Base-by-base conservation (phyloP, 2,888 invertebrate genomes). In the Lapara coniferarum region DNA sequence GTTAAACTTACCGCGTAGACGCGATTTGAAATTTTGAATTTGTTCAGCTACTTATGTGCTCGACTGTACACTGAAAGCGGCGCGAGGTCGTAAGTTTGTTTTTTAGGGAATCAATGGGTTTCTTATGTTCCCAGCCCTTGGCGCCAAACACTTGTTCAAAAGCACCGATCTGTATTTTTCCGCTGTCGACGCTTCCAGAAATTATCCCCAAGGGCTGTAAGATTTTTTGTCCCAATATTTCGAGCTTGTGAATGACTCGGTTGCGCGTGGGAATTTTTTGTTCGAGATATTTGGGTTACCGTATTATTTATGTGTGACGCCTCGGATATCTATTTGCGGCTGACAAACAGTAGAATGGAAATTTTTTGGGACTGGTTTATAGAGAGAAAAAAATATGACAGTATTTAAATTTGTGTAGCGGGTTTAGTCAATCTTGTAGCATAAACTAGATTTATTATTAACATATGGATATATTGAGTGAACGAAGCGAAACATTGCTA, bases 171-270 rank as follows among this genome's bases (percentile, higher is more conserved):
- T 73, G 77, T 77, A 79, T 80, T 74, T 69, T 79, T 77, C 77
- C 81, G 77, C 78, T 76, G 79, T 78, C 77, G 75, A 68, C 70
- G 73, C 74, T 87, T 87, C 86, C 78, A 68, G 84, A 87, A 86
- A 87, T 70, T 77, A 74, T 70, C 49, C 52, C 53, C 72, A 73
- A 66, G 71, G 77, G 74, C 57, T 75, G 73, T 68, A 68, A 67
- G 49, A 72, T 77, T 77, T 77, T 77, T 73, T 73, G 44, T 56
- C 57, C 66, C 73, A 69, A 75, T 80, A 79, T 76, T 77, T 75
- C 71, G 77, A 74, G 72, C 49, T 59, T 72, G 70, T 82, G 76
- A 81, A 81, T 81, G 81, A 77, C 75, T 69, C 57, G 74, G 74
- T 76, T 78, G 75, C 74, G 71, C 70, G 72, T 76, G 70, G 72